Percentiles rank a stretch among this genome's conserved stretches.
These are phyloP conservation scores for Stegana nigrithorax DNA, from an alignment of 2,888 invertebrate species.

Conservation along the genomic window DNA sequence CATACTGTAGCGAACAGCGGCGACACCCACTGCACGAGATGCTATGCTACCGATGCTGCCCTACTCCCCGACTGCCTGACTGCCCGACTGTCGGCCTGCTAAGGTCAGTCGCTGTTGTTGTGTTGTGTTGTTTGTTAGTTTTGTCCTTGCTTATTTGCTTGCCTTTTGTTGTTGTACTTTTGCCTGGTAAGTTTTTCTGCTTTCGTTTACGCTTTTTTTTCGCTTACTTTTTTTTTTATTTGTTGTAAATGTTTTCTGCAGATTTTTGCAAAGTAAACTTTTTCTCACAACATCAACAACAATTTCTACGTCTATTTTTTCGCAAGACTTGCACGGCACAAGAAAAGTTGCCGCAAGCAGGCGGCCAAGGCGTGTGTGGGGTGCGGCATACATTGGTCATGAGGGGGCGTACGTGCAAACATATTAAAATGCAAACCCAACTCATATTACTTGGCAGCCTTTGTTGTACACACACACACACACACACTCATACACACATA, in stretches of 20 bases:
- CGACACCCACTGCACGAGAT: neutral
- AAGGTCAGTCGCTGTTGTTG: neutral
- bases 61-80: neutral
- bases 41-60: neutral
- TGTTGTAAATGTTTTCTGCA: constrained; percentile 60
- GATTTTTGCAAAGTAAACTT: constrained; percentile 59
- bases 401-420: constrained; percentile 37
- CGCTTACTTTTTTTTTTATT: constrained; percentile 39
- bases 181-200: constrained; percentile 9
- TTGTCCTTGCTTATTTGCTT: constrained; percentile 11
- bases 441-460: constrained; percentile 52
- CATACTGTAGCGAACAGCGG: neutral
- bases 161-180: constrained; percentile 6
- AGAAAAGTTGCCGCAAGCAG: no score
- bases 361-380: no score
- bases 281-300: constrained; percentile 17
- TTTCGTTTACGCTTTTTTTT: constrained; percentile 14
- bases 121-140: constrained; percentile 5
- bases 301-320: neutral
- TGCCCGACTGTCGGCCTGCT: neutral
- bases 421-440: constrained; percentile 62
- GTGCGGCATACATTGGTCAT: no score
- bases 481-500: no score
- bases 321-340: no score
- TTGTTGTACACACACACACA: neutral